Evolutionary conservation across 2,797 vertebrate species (phyloP).

Genomic region (Tinamus major): DNA sequence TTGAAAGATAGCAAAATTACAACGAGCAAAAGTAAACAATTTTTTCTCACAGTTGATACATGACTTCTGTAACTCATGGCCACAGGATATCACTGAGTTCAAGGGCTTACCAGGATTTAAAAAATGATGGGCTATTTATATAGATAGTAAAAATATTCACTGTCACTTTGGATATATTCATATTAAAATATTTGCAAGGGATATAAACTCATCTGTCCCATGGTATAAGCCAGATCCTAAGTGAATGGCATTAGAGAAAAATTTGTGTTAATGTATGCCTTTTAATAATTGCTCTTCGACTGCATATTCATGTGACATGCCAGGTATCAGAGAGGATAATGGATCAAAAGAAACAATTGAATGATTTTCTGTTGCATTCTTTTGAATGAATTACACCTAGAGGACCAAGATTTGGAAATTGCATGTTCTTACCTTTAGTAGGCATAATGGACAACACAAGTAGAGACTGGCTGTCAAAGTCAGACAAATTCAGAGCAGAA

Average conservation of each 20-base stretch:
- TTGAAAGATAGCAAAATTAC: slow-evolving; percentile 13
- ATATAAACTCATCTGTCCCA: slow-evolving; percentile 24
- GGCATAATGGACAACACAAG: neutral
- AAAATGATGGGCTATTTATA: slow-evolving; percentile 46
- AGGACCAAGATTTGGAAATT: neutral
- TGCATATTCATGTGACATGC: neutral
- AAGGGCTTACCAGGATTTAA: slow-evolving; percentile 51
- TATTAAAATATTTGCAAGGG: slow-evolving; percentile 49
- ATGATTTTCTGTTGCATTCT: neutral
- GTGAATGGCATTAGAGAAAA: neutral
- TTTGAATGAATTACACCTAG: neutral
- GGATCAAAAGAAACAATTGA: neutral
- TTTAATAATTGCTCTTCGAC: neutral
- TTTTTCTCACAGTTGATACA: slow-evolving; percentile 1
- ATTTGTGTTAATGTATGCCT: neutral
- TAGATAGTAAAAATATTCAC: slow-evolving; percentile 53
- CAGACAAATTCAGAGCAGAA: neutral
- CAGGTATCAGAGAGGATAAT: neutral
- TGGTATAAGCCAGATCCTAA: slow-evolving; percentile 17
- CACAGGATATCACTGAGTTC: neutral
- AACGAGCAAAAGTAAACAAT: neutral
- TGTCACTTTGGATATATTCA: slow-evolving; percentile 34
- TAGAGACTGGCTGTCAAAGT: neutral
- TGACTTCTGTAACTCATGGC: slow-evolving; percentile 1
- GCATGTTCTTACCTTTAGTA: neutral